These are phyloP conservation scores for Turdus rufiventris DNA, from an alignment of 2,113 vertebrate species.

Conservation along the genomic window DNA sequence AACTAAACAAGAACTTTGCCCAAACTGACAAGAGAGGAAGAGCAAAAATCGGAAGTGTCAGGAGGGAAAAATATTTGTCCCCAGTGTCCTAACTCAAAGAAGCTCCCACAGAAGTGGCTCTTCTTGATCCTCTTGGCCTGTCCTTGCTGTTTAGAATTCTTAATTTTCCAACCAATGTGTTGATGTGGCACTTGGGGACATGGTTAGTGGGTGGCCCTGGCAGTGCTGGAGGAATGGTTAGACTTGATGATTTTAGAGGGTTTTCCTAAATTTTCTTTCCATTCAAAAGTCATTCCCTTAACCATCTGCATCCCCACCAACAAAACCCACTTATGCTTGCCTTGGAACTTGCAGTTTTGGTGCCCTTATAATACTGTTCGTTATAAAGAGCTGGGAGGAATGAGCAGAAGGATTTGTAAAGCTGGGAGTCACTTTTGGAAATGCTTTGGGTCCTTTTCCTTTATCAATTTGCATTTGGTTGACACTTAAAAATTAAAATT, in stretches of 20 bases:
- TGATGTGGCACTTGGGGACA: background rate
- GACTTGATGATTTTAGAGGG: background rate
- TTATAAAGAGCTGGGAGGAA: background rate
- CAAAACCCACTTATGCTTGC: background rate
- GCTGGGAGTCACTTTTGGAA: background rate
- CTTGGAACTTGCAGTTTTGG: background rate
- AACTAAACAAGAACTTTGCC: background rate
- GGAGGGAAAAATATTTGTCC: background rate
- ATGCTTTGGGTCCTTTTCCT: background rate
- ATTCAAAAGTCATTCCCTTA: background rate
- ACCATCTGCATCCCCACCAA: background rate
- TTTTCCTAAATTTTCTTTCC: background rate
- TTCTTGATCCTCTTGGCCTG: background rate
- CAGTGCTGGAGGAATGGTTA: background rate
- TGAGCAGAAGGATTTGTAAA: background rate
- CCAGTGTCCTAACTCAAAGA: background rate
- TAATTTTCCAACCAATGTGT: background rate
- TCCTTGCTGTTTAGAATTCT: background rate
- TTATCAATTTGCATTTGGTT: background rate
- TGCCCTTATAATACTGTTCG: background rate
- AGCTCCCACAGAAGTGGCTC: background rate
- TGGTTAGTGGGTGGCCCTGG: background rate
- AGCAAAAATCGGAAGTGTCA: background rate
- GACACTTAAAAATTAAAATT: background rate
- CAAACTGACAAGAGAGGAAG: background rate